Evolutionary conservation across 2,888 invertebrate genomes (phyloP), one percentile per base, ranked within the genome.

Genomic region (Eupelmus urozonus): DNA sequence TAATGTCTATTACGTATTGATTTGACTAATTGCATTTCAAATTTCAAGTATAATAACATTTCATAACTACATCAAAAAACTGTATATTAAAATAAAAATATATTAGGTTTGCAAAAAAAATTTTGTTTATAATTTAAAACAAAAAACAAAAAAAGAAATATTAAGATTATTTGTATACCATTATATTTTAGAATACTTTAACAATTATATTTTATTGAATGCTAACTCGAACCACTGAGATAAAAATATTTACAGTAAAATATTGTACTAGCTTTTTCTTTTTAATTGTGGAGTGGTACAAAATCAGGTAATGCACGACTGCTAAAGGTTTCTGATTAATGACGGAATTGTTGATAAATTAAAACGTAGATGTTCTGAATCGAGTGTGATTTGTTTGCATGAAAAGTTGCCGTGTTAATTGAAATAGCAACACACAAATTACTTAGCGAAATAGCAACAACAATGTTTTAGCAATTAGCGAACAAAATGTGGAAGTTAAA

Each of bases 331-430:
- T 85, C 83, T n/a, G 80, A 81, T 82, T 84, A 85, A 87, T 86
- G 86, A 85, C 83, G 84, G 86, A 86, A 80, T 82, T 82, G 83
- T 85, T 84, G 85, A 86, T 81, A 83, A 83, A 85, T 82, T 82
- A 82, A 82, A 84, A 85, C 81, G 81, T 83, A 81, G 82, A 82
- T 78, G 75, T 78, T 78, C 78, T 78, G 78, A 76, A 13, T 80
- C 80, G 80, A 80, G 80, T 76, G 76, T 80, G 80, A 80, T 78
- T 51, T 55, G 78, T 78, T 78, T 80, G 80, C 80, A 78, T 65
- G 76, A 80, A 80, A 80, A 78, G 80, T 80, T 80, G 78, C 75
- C 80, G 69, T 72, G 78, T 78, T 76, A 78, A 80, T 80, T 80
- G 76, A 78, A 53, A 72, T 73, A 72, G 78, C 75, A 67, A 65